Conservation (phyloP, 1,140 invertebrate genomes). For the Vanessa tameamea region DNA sequence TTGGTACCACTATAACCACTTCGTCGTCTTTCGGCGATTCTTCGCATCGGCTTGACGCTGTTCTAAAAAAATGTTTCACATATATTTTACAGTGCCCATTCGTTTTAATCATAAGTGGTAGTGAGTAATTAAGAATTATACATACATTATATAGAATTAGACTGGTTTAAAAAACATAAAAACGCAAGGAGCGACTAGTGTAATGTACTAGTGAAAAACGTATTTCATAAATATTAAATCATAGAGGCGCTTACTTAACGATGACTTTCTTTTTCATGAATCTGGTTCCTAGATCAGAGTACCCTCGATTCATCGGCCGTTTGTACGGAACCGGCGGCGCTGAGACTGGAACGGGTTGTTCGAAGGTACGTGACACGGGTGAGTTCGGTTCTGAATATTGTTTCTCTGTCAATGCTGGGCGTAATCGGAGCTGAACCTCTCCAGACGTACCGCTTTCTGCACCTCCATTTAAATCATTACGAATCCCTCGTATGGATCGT, state of each 20-base stretch:
- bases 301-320: slow-evolving; percentile 86
- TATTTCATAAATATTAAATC: too few species aligned
- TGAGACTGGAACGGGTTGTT: slow-evolving; percentile 53
- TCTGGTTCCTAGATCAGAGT: slow-evolving; percentile 90
- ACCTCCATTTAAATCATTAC: slow-evolving; percentile 54
- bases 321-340: slow-evolving; percentile 65
- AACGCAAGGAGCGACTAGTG: too few species aligned
- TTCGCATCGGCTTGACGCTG: slow-evolving; percentile 81
- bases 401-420: slow-evolving; percentile 86
- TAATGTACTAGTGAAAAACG: too few species aligned
- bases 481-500: slow-evolving; percentile 81
- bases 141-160: too few species aligned
- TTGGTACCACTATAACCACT: slow-evolving; percentile 83
- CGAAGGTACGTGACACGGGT: slow-evolving; percentile 76
- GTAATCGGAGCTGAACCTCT: slow-evolving; percentile 53
- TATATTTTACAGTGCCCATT: too few species aligned
- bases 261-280: slow-evolving; percentile 91
- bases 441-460: slow-evolving; percentile 50
- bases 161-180: too few species aligned
- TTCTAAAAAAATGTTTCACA: slow-evolving; percentile 65
- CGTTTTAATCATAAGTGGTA: not conserved
- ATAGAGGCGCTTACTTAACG: slow-evolving; percentile 77
- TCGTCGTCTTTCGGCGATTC: slow-evolving; percentile 79
- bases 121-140: not conserved
- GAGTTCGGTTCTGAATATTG: slow-evolving; percentile 90